A percentile compares a stretch with the other conserved stretches of the same genome.
phyloP scores from a whole-genome alignment of 2,888 invertebrate genomes.

The Saturnia pavonia region DNA sequence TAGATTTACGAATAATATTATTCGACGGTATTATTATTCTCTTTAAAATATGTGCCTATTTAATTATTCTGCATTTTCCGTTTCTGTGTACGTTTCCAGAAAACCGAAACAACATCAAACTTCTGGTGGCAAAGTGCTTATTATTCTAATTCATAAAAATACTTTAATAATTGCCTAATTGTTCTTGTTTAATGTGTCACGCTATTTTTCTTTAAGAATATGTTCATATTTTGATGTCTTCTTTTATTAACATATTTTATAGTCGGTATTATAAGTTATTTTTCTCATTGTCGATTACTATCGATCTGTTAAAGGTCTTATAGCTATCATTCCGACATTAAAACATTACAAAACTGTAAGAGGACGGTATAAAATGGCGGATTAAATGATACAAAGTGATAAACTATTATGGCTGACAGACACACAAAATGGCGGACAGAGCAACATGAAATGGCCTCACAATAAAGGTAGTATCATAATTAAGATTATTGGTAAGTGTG shows the following conservation, averaged over 20 bases:
- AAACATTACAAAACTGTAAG: constrained; percentile 36
- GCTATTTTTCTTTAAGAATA: constrained; percentile 11
- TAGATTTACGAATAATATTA: constrained; percentile 4
- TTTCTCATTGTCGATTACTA: constrained; percentile 62
- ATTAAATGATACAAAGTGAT: constrained; percentile 6
- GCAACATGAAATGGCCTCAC: constrained; percentile 33
- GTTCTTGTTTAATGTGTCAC: neutral
- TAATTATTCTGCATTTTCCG: constrained; percentile 25
- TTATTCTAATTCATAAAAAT: neutral
- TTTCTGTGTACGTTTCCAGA: constrained; percentile 48
- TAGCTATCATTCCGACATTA: constrained; percentile 48
- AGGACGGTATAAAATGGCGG: constrained; percentile 31
- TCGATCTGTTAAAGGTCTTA: constrained; percentile 75
- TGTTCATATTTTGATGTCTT: constrained; percentile 1
- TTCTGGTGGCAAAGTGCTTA: constrained; percentile 25
- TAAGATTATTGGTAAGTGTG: constrained; percentile 46
- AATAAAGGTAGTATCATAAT: constrained; percentile 46
- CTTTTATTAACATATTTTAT: constrained; percentile 7
- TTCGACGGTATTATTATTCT: neutral
- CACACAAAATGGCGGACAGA: constrained; percentile 18
- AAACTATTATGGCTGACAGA: constrained; percentile 9
- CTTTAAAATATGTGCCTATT: constrained; percentile 7
- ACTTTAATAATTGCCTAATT: constrained; percentile 3
- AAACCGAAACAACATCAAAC: constrained; percentile 37
- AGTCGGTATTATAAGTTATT: constrained; percentile 52